Evolutionary conservation across 2,888 invertebrate species (phyloP).

Genomic region (Bedellia somnulentella): DNA sequence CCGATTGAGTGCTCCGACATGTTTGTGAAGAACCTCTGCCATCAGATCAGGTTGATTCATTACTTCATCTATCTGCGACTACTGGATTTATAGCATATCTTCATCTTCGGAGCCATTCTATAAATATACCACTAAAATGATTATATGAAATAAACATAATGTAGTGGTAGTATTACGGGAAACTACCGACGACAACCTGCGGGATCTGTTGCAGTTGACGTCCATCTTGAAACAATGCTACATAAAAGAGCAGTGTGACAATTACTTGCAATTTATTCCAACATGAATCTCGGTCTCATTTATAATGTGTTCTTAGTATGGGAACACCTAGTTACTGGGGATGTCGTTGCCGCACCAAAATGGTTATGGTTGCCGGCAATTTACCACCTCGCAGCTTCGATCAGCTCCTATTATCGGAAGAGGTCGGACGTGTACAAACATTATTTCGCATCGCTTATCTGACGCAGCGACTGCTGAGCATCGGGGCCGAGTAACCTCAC

Average conservation of each 20-base stretch:
- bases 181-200: too few species aligned
- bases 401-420: constrained; percentile 54
- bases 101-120: too few species aligned
- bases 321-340: background rate
- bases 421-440: constrained; percentile 60
- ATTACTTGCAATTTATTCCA: constrained; percentile 5
- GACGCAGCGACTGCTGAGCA: constrained; percentile 27
- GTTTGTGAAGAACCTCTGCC: constrained; percentile 51
- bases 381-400: constrained; percentile 46
- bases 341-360: constrained; percentile 20
- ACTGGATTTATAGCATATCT: constrained; percentile 25
- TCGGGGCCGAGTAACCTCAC: constrained; percentile 47
- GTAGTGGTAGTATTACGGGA: too few species aligned
- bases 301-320: too few species aligned
- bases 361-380: constrained; percentile 38
- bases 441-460: constrained; percentile 55
- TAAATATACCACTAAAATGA: too few species aligned
- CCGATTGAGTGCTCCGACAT: constrained; percentile 54
- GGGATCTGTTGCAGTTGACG: too few species aligned
- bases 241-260: constrained; percentile 5
- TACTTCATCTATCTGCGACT: constrained; percentile 21
- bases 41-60: constrained; percentile 52
- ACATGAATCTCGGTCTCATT: constrained; percentile 3
- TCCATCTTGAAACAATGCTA: too few species aligned
- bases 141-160: too few species aligned